phyloP scores from a whole-genome alignment of 2,888 invertebrate genomes.

The Stictocephala bisonia region DNA sequence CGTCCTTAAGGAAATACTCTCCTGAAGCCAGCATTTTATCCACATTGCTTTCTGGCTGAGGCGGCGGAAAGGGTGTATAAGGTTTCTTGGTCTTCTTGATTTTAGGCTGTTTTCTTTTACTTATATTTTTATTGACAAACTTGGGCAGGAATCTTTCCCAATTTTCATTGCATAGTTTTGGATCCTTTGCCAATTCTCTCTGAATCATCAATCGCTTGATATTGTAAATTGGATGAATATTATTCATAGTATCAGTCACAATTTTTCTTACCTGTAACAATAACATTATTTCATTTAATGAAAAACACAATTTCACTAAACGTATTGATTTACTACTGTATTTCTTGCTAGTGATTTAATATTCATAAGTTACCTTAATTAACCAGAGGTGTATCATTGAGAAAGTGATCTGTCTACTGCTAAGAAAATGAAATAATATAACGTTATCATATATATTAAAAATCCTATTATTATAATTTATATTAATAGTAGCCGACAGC shows the following conservation, averaged over 20 bases:
- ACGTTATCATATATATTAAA: too few species aligned
- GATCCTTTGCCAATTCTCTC: conserved; percentile 92
- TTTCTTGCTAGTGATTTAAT: too few species aligned
- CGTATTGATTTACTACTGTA: not conserved
- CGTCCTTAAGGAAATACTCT: conserved; percentile 94
- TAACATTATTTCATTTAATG: not conserved
- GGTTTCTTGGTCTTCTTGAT: conserved; percentile 90
- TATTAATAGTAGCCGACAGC: too few species aligned
- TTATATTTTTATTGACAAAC: conserved; percentile 90
- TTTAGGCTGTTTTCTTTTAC: conserved; percentile 88
- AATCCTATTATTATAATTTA: too few species aligned
- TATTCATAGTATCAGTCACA: conserved; percentile 97
- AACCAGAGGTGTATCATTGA: too few species aligned
- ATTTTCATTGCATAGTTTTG: conserved; percentile 89
- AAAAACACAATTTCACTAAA: not conserved
- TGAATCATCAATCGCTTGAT: conserved; percentile 98
- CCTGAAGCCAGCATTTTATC: conserved; percentile 95
- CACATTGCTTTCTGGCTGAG: conserved; percentile 90
- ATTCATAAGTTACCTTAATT: too few species aligned
- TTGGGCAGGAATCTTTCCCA: conserved; percentile 98
- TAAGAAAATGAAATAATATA: too few species aligned
- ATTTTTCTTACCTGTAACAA: conserved; percentile 78
- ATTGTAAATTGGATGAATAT: conserved; percentile 98
- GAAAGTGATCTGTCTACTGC: too few species aligned
- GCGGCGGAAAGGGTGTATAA: conserved; percentile 98